These are phyloP conservation scores for Euplexia lucipara DNA, from an alignment of 2,888 invertebrate genomes.

Conservation along the genomic window DNA sequence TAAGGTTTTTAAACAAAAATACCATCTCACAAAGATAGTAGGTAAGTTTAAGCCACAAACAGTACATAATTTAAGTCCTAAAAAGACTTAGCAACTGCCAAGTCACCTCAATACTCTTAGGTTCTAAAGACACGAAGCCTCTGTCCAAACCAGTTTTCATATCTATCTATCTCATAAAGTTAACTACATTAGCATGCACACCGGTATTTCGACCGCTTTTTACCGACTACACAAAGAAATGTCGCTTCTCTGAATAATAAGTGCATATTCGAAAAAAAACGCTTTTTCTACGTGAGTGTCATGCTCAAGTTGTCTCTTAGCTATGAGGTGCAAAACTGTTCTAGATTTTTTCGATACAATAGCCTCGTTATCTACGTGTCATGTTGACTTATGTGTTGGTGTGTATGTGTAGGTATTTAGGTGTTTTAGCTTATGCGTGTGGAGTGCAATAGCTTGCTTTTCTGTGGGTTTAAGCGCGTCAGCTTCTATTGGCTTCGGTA, in stretches of 20 bases:
- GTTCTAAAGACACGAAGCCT: conserved; percentile 25
- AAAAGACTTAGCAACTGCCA: conserved; percentile 16
- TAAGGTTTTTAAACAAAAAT: too few relatives aligned
- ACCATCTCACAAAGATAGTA: too few relatives aligned
- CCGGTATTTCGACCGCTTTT: conserved; percentile 46
- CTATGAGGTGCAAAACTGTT: conserved; percentile 32
- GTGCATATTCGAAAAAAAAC: conserved; percentile 52
- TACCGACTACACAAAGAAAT: conserved; percentile 54
- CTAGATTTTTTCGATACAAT: conserved; percentile 24
- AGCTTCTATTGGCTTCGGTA: not conserved
- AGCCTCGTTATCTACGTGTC: not conserved
- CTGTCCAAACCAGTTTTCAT: conserved; percentile 43
- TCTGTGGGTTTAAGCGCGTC: too few relatives aligned
- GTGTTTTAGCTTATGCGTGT: too few relatives aligned
- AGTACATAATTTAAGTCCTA: not conserved
- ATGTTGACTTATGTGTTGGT: not conserved
- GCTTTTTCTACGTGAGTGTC: conserved; percentile 43
- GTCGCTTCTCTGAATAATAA: conserved; percentile 54
- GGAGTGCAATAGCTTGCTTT: too few relatives aligned
- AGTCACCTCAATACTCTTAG: conserved; percentile 4
- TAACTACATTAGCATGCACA: conserved; percentile 55
- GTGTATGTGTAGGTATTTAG: too few relatives aligned
- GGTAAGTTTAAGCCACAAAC: too few relatives aligned
- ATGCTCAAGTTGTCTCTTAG: conserved; percentile 14
- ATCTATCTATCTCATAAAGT: conserved; percentile 20